phyloP scores from a whole-genome alignment of 2,113 vertebrate species.

The Pseudopodoces humilis region DNA sequence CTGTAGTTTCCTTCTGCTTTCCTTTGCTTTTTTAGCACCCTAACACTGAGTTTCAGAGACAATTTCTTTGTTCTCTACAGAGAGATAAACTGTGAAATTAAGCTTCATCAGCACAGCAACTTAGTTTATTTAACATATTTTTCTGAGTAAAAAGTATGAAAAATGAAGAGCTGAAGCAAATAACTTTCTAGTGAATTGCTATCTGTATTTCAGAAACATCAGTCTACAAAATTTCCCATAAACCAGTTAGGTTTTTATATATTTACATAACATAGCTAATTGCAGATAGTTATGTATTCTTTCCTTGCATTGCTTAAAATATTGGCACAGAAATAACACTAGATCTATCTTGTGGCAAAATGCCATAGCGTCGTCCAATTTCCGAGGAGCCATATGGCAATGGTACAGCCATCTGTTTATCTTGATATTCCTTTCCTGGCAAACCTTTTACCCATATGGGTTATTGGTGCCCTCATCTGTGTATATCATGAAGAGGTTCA shows the following conservation, averaged over 20 bases:
- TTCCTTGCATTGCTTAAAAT: constrained; percentile 59
- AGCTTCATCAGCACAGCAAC: background rate
- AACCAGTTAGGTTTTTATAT: constrained; percentile 19
- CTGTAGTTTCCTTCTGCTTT: background rate
- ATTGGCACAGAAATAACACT: constrained; percentile 52
- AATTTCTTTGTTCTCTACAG: background rate
- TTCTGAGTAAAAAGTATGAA: background rate
- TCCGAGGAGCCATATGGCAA: constrained; percentile 73
- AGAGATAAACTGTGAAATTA: constrained; percentile 49
- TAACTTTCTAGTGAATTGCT: constrained; percentile 11
- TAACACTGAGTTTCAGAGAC: background rate
- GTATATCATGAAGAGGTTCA: constrained; percentile 62
- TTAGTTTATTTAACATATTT: constrained; percentile 34
- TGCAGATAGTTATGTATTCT: constrained; percentile 38
- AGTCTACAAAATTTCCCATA: background rate
- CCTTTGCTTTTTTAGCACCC: background rate
- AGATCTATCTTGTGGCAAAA: constrained; percentile 69
- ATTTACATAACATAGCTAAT: constrained; percentile 54
- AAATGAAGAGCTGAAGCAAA: background rate
- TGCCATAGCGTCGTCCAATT: constrained; percentile 51
- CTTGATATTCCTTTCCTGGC: constrained; percentile 74
- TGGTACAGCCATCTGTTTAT: constrained; percentile 75
- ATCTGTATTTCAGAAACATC: background rate
- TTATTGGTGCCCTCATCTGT: constrained; percentile 73
- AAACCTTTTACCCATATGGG: constrained; percentile 75